Conservation (phyloP, 2,113 vertebrate species). For the Hippopotamus amphibius region DNA sequence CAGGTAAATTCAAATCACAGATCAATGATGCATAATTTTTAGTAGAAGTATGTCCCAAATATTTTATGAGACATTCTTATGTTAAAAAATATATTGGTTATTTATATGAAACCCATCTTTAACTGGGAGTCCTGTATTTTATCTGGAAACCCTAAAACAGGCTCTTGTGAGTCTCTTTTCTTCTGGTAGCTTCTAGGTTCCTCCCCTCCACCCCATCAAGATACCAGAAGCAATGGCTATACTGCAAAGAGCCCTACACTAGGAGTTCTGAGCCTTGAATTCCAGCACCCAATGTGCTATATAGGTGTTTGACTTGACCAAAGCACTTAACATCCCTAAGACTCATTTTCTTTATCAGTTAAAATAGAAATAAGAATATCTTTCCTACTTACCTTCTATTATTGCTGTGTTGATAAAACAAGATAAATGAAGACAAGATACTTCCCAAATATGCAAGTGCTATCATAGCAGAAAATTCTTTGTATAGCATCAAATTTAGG, state of each 20-base stretch:
- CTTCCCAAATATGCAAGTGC: neutral
- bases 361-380: neutral
- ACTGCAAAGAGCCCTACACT: neutral
- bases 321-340: neutral
- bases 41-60: neutral
- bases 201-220: neutral
- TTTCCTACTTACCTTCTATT: neutral
- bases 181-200: neutral
- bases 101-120: neutral
- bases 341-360: neutral
- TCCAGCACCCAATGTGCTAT: neutral
- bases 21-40: neutral
- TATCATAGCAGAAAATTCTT: neutral
- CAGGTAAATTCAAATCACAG: neutral
- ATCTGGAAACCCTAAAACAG: neutral
- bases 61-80: neutral
- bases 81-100: neutral
- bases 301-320: neutral
- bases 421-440: neutral
- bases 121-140: neutral
- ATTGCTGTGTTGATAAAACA: neutral
- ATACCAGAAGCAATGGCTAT: neutral
- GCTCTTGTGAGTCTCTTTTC: neutral
- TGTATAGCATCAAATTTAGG: neutral
- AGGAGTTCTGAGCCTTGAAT: neutral